Percentiles rank a stretch among this genome's conserved stretches.
Evolutionary conservation across 2,888 invertebrate species (phyloP).

Genomic region (Pristionchus japonicus): DNA sequence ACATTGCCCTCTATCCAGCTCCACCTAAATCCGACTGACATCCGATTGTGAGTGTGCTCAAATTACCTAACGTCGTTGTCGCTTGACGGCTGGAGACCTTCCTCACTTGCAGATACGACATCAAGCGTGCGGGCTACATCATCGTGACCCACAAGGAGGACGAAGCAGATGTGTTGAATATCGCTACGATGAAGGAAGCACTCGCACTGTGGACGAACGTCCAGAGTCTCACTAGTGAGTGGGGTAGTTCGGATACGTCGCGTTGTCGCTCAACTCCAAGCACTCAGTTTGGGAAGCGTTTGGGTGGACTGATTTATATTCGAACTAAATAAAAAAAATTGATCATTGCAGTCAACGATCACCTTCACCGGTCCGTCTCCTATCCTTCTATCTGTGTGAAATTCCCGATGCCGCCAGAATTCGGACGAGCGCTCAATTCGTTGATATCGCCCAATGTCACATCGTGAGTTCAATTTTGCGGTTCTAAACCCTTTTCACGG

Average conservation of each 20-base stretch:
- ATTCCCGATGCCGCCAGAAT: conserved; percentile 73
- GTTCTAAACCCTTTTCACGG: not conserved
- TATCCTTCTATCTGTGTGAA: conserved; percentile 74
- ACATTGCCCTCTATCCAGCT: no score
- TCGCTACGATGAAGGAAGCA: conserved; percentile 65
- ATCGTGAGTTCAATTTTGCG: conserved; percentile 57
- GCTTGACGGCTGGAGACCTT: no score
- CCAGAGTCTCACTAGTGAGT: conserved; percentile 50
- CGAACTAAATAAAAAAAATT: no score
- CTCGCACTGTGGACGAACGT: conserved; percentile 72
- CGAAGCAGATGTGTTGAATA: conserved; percentile 70
- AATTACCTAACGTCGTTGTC: no score
- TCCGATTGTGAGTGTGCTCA: no score
- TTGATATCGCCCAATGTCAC: conserved; percentile 68
- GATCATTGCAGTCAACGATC: conserved; percentile 21
- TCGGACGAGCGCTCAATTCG: conserved; percentile 65
- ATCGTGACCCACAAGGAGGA: conserved; percentile 73
- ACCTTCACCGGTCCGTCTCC: conserved; percentile 37
- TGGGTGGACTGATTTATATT: not conserved
- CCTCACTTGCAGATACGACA: conserved; percentile 68
- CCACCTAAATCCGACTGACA: no score
- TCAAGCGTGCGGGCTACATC: conserved; percentile 71
- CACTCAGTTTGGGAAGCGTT: no score
- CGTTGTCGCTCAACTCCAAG: no score
- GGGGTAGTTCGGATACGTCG: no score